Conservation (phyloP, 2,888 invertebrate species). For the Nesidiocoris tenuis region DNA sequence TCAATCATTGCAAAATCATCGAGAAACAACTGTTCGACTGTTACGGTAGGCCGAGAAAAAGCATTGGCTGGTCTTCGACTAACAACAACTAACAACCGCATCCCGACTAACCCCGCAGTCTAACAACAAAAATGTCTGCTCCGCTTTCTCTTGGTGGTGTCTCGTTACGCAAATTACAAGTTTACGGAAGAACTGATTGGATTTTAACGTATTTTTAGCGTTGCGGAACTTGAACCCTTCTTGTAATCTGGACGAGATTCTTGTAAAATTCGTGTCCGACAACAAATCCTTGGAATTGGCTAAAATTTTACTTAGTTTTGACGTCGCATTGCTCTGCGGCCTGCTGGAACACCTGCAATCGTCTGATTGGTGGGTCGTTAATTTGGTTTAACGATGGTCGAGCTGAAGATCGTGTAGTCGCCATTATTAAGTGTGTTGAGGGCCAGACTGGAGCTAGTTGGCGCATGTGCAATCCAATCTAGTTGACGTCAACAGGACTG, state of each 20-base stretch:
- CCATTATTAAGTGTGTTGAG: too few relatives aligned
- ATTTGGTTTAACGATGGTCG: too few relatives aligned
- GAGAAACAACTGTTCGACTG: slow-evolving; percentile 70
- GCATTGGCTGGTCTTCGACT: slow-evolving; percentile 21
- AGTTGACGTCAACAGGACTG: too few relatives aligned
- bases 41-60: slow-evolving; percentile 34
- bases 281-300: slow-evolving; percentile 38
- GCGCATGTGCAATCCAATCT: too few relatives aligned
- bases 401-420: too few relatives aligned
- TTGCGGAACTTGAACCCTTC: slow-evolving; percentile 22
- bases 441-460: too few relatives aligned
- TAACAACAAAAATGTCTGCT: not conserved
- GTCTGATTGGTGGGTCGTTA: slow-evolving; percentile 29
- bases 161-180: not conserved
- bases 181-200: not conserved
- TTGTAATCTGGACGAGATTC: slow-evolving; percentile 39
- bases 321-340: slow-evolving; percentile 37
- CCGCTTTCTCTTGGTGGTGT: not conserved
- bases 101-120: slow-evolving; percentile 14
- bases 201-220: slow-evolving; percentile 37
- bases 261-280: slow-evolving; percentile 31
- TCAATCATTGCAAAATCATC: slow-evolving; percentile 78
- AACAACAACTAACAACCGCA: slow-evolving; percentile 17
- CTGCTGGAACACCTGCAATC: slow-evolving; percentile 37
- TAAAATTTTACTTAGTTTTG: slow-evolving; percentile 38